Evolutionary conservation across 2,888 invertebrate genomes (phyloP).

Genomic region (Liposcelis brunnea): DNA sequence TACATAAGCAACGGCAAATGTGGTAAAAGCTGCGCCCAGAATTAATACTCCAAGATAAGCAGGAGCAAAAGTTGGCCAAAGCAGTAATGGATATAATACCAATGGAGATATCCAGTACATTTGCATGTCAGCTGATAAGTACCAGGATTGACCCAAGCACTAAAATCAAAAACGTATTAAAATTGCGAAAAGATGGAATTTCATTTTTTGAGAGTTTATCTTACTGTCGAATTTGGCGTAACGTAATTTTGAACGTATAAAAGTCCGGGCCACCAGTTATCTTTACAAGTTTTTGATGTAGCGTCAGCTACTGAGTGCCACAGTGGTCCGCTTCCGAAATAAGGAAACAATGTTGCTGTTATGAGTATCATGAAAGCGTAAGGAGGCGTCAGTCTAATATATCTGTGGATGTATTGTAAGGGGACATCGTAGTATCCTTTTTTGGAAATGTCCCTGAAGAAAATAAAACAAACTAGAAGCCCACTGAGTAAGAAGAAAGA

Average conservation of each 20-base stretch:
- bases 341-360: constrained; percentile 30
- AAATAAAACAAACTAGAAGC: constrained; percentile 30
- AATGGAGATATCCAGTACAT: neutral
- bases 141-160: constrained; percentile 1
- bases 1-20: too few relatives aligned
- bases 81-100: constrained; percentile 31
- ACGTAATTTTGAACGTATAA: constrained; percentile 34
- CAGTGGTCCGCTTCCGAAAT: constrained; percentile 31
- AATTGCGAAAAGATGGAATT: too few relatives aligned
- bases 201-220: constrained; percentile 15
- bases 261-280: constrained; percentile 32
- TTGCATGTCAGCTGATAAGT: neutral
- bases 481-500: constrained; percentile 46
- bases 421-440: constrained; percentile 24
- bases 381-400: constrained; percentile 18
- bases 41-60: too few relatives aligned
- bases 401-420: constrained; percentile 27
- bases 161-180: neutral
- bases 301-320: constrained; percentile 21
- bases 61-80: constrained; percentile 24
- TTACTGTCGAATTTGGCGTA: constrained; percentile 17
- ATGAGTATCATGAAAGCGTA: constrained; percentile 30
- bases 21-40: too few relatives aligned
- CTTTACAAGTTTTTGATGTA: constrained; percentile 23
- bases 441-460: constrained; percentile 24